Evolutionary conservation across 1,140 invertebrate species (phyloP).

Genomic region (Lepidurus packardi): DNA sequence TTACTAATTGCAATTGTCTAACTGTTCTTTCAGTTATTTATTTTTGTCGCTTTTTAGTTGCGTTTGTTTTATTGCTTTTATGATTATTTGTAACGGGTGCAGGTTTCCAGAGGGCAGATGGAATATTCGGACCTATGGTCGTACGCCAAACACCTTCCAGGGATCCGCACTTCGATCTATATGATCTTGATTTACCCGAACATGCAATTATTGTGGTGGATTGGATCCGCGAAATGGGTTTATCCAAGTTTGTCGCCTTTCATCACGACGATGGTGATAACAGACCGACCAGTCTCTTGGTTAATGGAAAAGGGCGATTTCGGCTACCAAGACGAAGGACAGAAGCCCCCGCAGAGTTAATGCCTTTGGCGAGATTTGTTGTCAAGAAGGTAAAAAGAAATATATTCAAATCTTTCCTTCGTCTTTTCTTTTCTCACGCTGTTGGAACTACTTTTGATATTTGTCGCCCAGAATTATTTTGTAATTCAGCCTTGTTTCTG

Average conservation of each 20-base stretch:
- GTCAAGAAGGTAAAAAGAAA: slow-evolving; percentile 51
- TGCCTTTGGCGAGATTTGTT: slow-evolving; percentile 53
- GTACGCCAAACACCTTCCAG: slow-evolving; percentile 39
- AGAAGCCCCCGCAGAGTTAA: slow-evolving; percentile 39
- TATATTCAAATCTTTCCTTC: not conserved
- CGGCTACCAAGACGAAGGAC: slow-evolving; percentile 52
- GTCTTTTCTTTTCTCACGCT: slow-evolving; percentile 11
- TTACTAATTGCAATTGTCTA: not conserved
- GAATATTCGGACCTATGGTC: slow-evolving; percentile 42
- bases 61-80: not conserved
- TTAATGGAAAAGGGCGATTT: slow-evolving; percentile 65
- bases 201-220: slow-evolving; percentile 68
- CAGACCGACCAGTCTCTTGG: slow-evolving; percentile 49
- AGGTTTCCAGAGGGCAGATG: slow-evolving; percentile 42
- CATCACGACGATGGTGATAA: slow-evolving; percentile 15
- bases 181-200: slow-evolving; percentile 71
- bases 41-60: not conserved
- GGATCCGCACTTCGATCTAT: slow-evolving; percentile 56
- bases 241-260: slow-evolving; percentile 42
- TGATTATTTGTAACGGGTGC: not conserved
- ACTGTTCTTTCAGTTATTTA: not conserved
- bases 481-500: not conserved
- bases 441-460: not conserved
- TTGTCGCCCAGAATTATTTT: not conserved
- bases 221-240: slow-evolving; percentile 65